Conservation (phyloP, 2,113 vertebrate species). For the Callionymus lyra region DNA sequence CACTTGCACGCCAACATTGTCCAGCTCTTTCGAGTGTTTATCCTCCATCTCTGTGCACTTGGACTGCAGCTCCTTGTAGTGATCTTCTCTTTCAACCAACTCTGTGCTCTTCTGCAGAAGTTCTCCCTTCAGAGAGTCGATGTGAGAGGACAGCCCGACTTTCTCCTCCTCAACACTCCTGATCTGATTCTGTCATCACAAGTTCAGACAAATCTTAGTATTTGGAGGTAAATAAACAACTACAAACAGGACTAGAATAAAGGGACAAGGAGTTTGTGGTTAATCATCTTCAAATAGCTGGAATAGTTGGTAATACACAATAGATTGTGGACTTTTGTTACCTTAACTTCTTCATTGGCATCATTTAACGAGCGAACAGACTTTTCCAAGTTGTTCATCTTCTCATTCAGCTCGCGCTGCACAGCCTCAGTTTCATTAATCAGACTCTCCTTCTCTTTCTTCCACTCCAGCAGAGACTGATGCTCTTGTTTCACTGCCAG, state of each 20-base stretch:
- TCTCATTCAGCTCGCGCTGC: constrained; percentile 63
- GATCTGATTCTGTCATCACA: constrained; percentile 53
- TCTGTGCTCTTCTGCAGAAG: constrained; percentile 68
- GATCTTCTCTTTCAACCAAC: constrained; percentile 65
- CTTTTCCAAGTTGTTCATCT: constrained; percentile 66
- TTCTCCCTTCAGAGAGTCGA: constrained; percentile 66
- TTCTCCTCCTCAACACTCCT: constrained; percentile 62
- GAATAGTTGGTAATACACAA: too few relatives aligned
- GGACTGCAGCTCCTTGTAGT: constrained; percentile 61
- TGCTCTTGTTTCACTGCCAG: constrained; percentile 64
- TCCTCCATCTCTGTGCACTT: constrained; percentile 56
- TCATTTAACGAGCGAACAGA: constrained; percentile 52
- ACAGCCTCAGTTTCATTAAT: constrained; percentile 64
- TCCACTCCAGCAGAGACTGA: constrained; percentile 69
- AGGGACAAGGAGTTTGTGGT: too few relatives aligned
- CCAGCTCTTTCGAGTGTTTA: constrained; percentile 75
- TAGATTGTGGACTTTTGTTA: too few relatives aligned
- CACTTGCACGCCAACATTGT: constrained; percentile 69
- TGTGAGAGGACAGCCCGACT: constrained; percentile 54
- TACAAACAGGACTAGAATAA: too few relatives aligned
- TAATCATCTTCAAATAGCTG: too few relatives aligned
- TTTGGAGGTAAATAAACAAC: too few relatives aligned
- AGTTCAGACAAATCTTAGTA: background rate
- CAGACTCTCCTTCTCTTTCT: constrained; percentile 68
- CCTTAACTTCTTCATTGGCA: constrained; percentile 40